phyloP scores from a whole-genome alignment of 1,140 invertebrate species.

The Drosophila willistoni region DNA sequence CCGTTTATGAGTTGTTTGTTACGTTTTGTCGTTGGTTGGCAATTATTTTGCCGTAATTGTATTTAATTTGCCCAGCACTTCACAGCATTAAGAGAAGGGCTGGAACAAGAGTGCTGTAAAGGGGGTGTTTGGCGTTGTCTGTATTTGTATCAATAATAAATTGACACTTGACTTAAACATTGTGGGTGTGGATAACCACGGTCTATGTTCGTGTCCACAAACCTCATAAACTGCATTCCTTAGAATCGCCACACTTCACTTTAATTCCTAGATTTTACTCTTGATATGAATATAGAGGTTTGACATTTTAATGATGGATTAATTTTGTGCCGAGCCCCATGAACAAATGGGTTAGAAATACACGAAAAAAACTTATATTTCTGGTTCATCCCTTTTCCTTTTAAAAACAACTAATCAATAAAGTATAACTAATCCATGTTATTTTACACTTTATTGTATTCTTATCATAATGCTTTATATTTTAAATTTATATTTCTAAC shows the following conservation, averaged over 20 bases:
- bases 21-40: constrained; percentile 17
- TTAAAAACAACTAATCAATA: too few species aligned
- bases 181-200: constrained; percentile 37
- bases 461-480: too few species aligned
- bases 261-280: constrained; percentile 20
- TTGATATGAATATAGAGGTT: too few species aligned
- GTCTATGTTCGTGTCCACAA: constrained; percentile 3
- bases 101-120: background rate
- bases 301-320: too few species aligned
- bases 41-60: constrained; percentile 60
- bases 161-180: constrained; percentile 38
- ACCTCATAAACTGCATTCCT: constrained; percentile 34
- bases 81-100: background rate
- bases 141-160: constrained; percentile 31
- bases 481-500: too few species aligned
- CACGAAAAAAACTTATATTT: too few species aligned
- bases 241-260: constrained; percentile 6
- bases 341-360: too few species aligned
- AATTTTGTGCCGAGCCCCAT: too few species aligned
- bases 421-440: too few species aligned
- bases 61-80: constrained; percentile 36
- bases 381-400: too few species aligned
- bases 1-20: constrained; percentile 38
- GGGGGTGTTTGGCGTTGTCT: constrained; percentile 5
- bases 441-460: too few species aligned